Evolutionary conservation across 2,888 invertebrate genomes (phyloP), one percentile per base, ranked within the genome.

Genomic region (Agriopis marginaria): DNA sequence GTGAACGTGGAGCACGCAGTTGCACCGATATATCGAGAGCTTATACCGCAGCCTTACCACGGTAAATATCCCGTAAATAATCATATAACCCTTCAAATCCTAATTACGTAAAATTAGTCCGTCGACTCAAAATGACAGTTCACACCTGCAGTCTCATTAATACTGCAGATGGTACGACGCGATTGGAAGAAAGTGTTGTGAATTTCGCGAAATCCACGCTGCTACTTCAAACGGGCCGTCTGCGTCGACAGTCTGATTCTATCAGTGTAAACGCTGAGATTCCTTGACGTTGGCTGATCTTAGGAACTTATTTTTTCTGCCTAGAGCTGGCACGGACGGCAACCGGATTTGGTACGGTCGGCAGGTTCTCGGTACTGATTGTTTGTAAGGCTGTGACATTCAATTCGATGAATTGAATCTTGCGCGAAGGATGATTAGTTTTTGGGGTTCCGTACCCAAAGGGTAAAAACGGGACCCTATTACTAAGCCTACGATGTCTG

Each of bases 131-230:
- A 71, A 59, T 70, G 63, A 79, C 78, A 76, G 72, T 81, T 85
- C 77, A 81, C 83, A 84, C 84, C 75, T 81, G 68, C 65, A 23
- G 47, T 70, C 79, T 83, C 81, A 85, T 85, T 83, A 86, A 83
- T 83, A 83, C 77, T 66, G 68, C 66, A 82, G 86, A 86, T 87
- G 77, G 75, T 78, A 76, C 64, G 60, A 51, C 54, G 74, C 77
- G 85, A 86, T 86, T 80, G 79, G 75, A 75, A 76, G 79, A 79
- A 83, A 83, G 82, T 79, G 81, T 77, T 75, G 76, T 73, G 75
- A 68, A 79, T 77, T 82, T 77, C 71, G 79, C 79, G 68, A 73
- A 72, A 72, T 78, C 75, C 65, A 42, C 68, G 72, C 70, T 67
- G 68, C 75, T 65, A 71, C 78, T 77, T 85, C 82, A 84, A 83